Conservation (phyloP, 2,888 invertebrate genomes). For the Nephrocerus scutellatus region DNA sequence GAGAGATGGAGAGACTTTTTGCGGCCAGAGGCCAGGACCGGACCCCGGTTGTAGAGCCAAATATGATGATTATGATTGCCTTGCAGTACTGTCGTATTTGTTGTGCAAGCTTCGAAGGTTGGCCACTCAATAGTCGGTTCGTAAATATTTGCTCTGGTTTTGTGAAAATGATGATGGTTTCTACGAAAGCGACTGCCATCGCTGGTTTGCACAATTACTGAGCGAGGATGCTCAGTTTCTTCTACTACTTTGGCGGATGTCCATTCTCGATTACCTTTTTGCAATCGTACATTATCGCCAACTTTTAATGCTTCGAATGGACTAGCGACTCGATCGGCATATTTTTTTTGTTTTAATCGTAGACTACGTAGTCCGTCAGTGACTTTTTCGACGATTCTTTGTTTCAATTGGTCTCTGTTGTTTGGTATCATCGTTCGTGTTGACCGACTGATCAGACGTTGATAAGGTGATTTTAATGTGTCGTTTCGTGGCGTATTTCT, state of each 20-base stretch:
- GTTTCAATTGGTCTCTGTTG: conserved; percentile 5
- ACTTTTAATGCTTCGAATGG: conserved; percentile 2
- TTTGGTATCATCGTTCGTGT: conserved; percentile 14
- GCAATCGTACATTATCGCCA: conserved; percentile 10
- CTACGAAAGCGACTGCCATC: conserved; percentile 12
- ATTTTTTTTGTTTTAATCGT: conserved; percentile 13
- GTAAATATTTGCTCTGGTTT: too few relatives aligned
- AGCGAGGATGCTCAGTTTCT: conserved; percentile 14
- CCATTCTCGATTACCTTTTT: conserved; percentile 15
- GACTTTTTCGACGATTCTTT: conserved; percentile 23
- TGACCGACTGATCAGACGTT: too few relatives aligned
- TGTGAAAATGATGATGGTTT: conserved; percentile 6
- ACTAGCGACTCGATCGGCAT: conserved; percentile 9
- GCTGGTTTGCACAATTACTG: conserved; percentile 14
- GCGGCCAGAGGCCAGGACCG: too few relatives aligned
- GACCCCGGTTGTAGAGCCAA: too few relatives aligned
- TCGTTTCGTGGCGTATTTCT: too few relatives aligned
- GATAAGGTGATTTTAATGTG: too few relatives aligned
- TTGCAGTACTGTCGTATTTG: too few relatives aligned
- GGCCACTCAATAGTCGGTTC: too few relatives aligned
- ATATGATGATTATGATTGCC: too few relatives aligned
- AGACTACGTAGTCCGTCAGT: conserved; percentile 6
- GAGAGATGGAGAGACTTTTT: too few relatives aligned
- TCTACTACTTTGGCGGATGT: conserved; percentile 10
- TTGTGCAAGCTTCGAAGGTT: too few relatives aligned